Evolutionary conservation across 2,888 invertebrate species (phyloP).

Genomic region (Saturnia pavonia): DNA sequence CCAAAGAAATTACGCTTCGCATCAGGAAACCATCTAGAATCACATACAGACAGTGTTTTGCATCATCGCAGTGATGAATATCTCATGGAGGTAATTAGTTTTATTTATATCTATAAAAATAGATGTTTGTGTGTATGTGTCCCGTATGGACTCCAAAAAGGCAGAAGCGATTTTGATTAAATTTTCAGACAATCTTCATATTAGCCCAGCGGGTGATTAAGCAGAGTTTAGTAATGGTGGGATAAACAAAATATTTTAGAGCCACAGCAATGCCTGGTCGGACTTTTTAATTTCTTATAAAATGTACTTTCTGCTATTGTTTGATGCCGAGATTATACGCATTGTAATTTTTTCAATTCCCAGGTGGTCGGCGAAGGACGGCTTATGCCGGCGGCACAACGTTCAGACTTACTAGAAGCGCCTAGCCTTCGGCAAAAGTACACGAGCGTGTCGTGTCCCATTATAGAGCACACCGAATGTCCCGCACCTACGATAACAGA

Average conservation of each 20-base stretch:
- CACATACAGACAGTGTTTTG: conserved; percentile 75
- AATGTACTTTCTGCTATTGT: too few relatives aligned
- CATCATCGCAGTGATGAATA: conserved; percentile 79
- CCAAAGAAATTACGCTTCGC: conserved; percentile 92
- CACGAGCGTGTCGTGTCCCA: conserved; percentile 87
- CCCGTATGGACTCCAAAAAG: too few relatives aligned
- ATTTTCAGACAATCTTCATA: too few relatives aligned
- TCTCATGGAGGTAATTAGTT: conserved; percentile 72
- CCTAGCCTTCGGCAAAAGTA: conserved; percentile 73
- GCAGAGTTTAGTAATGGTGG: too few relatives aligned
- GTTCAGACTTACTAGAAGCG: conserved; percentile 73
- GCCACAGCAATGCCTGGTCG: too few relatives aligned
- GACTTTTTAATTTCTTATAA: too few relatives aligned
- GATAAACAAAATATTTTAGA: too few relatives aligned
- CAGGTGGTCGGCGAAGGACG: conserved; percentile 83
- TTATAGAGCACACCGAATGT: conserved; percentile 81
- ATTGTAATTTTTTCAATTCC: conserved; percentile 1
- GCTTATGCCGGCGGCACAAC: conserved; percentile 74
- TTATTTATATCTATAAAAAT: too few relatives aligned
- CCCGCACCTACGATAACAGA: conserved; percentile 26
- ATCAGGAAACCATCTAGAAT: conserved; percentile 84
- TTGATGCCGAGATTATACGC: too few relatives aligned
- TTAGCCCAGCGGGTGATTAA: too few relatives aligned
- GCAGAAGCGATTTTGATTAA: too few relatives aligned
- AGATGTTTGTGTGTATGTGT: too few relatives aligned